Evolutionary conservation across 1,140 invertebrate species (phyloP).

Genomic region (Temnothorax curvispinosus): DNA sequence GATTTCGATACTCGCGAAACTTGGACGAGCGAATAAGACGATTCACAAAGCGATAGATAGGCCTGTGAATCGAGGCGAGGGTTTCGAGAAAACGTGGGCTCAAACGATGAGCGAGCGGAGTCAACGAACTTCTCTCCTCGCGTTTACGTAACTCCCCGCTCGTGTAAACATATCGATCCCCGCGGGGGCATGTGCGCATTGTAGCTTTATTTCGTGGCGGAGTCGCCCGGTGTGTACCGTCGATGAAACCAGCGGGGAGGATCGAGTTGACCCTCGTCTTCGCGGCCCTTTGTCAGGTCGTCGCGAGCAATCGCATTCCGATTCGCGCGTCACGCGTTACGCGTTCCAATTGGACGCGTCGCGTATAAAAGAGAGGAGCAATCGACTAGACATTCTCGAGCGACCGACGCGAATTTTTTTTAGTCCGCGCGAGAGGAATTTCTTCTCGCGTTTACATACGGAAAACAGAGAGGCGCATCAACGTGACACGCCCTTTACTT

Average conservation of each 20-base stretch:
- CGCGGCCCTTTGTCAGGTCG: slow-evolving; percentile 5
- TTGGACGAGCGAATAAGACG: not conserved
- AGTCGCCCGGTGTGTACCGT: not conserved
- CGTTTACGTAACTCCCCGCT: slow-evolving; percentile 42
- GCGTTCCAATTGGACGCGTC: not conserved
- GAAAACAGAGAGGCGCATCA: not conserved
- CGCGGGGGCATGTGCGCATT: slow-evolving; percentile 12
- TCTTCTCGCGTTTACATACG: not conserved
- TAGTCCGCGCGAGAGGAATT: not conserved
- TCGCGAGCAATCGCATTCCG: slow-evolving; percentile 29
- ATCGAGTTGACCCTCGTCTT: slow-evolving; percentile 21
- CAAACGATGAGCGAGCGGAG: slow-evolving; percentile 30
- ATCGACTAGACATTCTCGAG: not conserved
- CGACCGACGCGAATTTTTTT: not conserved
- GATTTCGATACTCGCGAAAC: not conserved
- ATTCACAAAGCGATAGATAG: slow-evolving; percentile 28
- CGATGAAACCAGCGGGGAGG: slow-evolving; percentile 1
- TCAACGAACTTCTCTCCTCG: slow-evolving; percentile 51
- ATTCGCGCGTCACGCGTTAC: slow-evolving; percentile 1
- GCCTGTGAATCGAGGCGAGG: not conserved
- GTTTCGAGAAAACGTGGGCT: slow-evolving; percentile 5
- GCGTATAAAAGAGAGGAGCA: not conserved
- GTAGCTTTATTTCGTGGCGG: slow-evolving; percentile 49
- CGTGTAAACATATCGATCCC: slow-evolving; percentile 55
- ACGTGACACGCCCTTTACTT: not conserved